Evolutionary conservation across 2,113 vertebrate species (phyloP).

Genomic region (Paramormyrops kingsleyae): DNA sequence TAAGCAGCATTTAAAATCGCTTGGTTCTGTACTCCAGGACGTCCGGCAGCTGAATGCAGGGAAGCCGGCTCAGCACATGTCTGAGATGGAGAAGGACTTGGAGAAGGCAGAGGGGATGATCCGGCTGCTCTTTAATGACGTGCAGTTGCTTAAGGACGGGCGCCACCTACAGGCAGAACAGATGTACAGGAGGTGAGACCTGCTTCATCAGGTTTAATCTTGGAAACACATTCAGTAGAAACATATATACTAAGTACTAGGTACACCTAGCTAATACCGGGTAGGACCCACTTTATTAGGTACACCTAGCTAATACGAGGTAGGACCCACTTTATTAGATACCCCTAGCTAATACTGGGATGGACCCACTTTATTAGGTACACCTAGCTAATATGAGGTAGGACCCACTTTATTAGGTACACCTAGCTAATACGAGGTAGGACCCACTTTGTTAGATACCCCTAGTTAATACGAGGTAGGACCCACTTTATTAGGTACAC

Average conservation of each 20-base stretch:
- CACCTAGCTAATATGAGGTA: too few species aligned
- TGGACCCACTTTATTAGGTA: too few species aligned
- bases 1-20: background rate
- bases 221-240: background rate
- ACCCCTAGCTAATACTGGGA: background rate
- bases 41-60: constrained; percentile 73
- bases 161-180: constrained; percentile 88
- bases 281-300: too few species aligned
- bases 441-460: too few species aligned
- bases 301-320: too few species aligned
- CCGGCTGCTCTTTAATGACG: constrained; percentile 82
- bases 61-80: constrained; percentile 65
- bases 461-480: too few species aligned
- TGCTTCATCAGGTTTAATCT: background rate
- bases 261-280: too few species aligned
- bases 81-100: constrained; percentile 76
- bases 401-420: too few species aligned
- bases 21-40: constrained; percentile 57
- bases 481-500: background rate
- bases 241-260: background rate
- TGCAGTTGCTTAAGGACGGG: constrained; percentile 87
- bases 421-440: too few species aligned
- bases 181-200: constrained; percentile 83
- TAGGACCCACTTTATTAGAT: background rate
- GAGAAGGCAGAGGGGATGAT: constrained; percentile 81